Conservation (phyloP, 2,797 vertebrate genomes). For the Microhierax caerulescens region DNA sequence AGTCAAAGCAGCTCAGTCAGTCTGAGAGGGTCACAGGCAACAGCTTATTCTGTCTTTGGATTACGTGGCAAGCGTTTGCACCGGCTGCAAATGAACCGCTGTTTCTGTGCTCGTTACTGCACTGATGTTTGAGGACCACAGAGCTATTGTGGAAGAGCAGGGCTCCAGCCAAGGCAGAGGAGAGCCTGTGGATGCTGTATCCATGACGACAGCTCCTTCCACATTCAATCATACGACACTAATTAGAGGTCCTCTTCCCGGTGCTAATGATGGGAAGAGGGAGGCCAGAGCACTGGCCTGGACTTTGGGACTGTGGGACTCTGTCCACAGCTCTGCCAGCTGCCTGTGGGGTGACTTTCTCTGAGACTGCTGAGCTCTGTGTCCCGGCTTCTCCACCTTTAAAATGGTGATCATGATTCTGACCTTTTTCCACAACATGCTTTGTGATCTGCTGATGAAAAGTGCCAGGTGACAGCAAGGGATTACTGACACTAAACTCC, state of each 20-base stretch:
- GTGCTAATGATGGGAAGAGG: neutral
- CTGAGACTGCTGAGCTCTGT: neutral
- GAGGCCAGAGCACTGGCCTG: neutral
- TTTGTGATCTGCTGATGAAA: neutral
- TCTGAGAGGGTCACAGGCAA: neutral
- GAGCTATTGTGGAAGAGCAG: neutral
- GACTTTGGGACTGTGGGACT: neutral
- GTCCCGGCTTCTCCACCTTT: neutral
- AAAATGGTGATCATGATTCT: neutral
- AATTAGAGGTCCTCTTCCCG: neutral
- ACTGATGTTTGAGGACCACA: neutral
- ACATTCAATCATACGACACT: neutral
- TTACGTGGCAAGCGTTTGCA: neutral
- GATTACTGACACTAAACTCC: neutral
- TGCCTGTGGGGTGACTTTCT: neutral
- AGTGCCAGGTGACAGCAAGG: neutral
- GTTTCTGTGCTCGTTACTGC: neutral
- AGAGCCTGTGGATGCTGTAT: neutral
- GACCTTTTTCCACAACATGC: neutral
- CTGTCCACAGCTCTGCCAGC: neutral
- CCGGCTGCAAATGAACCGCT: fast-evolving
- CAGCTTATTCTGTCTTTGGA: neutral
- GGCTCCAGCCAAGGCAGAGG: neutral
- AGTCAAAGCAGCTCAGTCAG: neutral
- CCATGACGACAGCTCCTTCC: neutral